phyloP scores from a whole-genome alignment of 2,888 invertebrate genomes.

The Chrysotoxum bicinctum region DNA sequence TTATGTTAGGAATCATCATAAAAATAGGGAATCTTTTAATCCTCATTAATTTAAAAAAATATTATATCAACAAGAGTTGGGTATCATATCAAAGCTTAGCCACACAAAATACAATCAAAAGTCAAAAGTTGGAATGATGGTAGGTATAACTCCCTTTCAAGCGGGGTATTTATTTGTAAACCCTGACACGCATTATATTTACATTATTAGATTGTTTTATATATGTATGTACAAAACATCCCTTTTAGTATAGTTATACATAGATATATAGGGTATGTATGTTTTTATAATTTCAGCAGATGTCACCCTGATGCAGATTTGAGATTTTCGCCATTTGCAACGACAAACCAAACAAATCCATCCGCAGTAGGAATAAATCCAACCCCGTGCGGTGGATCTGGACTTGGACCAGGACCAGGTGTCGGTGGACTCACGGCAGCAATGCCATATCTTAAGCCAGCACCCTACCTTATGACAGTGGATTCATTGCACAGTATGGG shows the following conservation, averaged over 20 bases:
- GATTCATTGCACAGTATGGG: conserved; percentile 87
- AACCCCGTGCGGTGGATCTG: conserved; percentile 74
- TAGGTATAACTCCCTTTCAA: conserved; percentile 24
- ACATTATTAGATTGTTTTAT: conserved; percentile 11
- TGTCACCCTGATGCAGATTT: conserved; percentile 84
- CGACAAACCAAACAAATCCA: conserved; percentile 69
- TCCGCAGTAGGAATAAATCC: conserved; percentile 69
- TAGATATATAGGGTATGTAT: background rate
- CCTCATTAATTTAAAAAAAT: background rate
- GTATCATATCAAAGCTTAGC: conserved; percentile 42
- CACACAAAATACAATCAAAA: conserved; percentile 47
- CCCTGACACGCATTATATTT: conserved; percentile 6
- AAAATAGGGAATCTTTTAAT: background rate
- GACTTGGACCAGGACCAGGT: conserved; percentile 79
- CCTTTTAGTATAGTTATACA: background rate
- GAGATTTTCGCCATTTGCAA: conserved; percentile 84
- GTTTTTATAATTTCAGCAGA: conserved; percentile 78
- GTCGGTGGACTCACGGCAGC: conserved; percentile 83
- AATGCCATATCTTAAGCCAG: conserved; percentile 84
- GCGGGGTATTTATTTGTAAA: conserved; percentile 8
- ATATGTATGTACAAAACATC: background rate
- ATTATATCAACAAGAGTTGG: background rate
- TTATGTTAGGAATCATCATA: background rate
- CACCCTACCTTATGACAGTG: conserved; percentile 85
- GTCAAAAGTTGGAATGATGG: conserved; percentile 64